A percentile compares a stretch with the other conserved stretches of the same genome.
Conservation (phyloP, 2,888 invertebrate species). For the Acanthosepion lycidas region DNA sequence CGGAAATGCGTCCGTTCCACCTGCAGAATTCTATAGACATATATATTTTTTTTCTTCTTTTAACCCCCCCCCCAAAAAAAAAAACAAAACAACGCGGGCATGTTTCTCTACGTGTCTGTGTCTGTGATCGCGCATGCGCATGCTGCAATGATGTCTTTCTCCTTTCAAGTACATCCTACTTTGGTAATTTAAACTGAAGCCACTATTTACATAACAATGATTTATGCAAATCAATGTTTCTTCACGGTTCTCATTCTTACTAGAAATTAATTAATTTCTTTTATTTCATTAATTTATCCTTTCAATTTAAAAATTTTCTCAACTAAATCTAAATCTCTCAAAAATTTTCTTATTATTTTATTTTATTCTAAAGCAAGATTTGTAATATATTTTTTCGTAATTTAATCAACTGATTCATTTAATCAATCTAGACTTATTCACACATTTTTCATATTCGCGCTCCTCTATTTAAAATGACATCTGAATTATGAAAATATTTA, state of each 20-base stretch:
- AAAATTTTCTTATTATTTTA: no score
- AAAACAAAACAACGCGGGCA: no score
- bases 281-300: background rate
- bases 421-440: no score
- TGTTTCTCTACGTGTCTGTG: background rate
- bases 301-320: background rate
- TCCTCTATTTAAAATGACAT: no score
- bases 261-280: background rate
- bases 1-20: background rate
- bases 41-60: background rate
- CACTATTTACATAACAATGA: background rate
- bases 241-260: background rate
- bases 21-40: background rate
- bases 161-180: background rate
- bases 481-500: no score
- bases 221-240: background rate
- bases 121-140: background rate
- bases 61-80: no score
- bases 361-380: no score
- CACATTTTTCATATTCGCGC: no score
- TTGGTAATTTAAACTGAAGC: background rate
- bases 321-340: no score
- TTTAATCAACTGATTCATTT: no score
- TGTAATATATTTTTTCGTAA: no score
- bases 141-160: background rate